These are phyloP conservation scores for Lacerta bilineata DNA, from an alignment of 2,797 vertebrate genomes.

Conservation along the genomic window DNA sequence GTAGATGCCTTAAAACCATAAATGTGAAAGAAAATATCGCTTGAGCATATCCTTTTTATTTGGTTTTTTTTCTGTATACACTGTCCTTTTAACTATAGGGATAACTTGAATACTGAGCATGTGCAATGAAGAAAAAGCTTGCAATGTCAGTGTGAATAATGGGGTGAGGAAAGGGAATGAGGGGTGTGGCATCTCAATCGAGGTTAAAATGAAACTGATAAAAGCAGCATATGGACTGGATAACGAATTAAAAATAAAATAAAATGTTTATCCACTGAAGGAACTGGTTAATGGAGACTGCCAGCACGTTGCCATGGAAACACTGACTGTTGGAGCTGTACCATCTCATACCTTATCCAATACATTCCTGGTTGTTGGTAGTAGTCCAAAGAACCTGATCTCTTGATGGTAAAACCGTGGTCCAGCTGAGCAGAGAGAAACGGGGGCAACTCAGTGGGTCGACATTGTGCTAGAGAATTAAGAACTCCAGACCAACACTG, in stretches of 20 bases:
- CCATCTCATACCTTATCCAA: conserved; percentile 98
- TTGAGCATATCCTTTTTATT: conserved; percentile 71
- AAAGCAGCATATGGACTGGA: conserved; percentile 87
- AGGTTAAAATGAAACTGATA: conserved; percentile 86
- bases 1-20: conserved; percentile 73
- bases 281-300: conserved; percentile 91
- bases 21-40: conserved; percentile 58
- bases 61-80: conserved; percentile 73
- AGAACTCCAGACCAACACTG: conserved; percentile 82
- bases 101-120: conserved; percentile 78
- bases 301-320: conserved; percentile 96
- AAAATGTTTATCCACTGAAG: conserved; percentile 87
- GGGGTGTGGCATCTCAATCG: conserved; percentile 85
- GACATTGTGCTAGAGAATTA: conserved; percentile 83
- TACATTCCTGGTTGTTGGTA: conserved; percentile 96
- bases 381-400: conserved; percentile 98
- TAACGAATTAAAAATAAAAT: conserved; percentile 82
- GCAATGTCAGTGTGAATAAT: conserved; percentile 85
- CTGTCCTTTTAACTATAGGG: conserved; percentile 84
- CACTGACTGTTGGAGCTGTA: conserved; percentile 88
- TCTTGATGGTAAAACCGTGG: conserved; percentile 98
- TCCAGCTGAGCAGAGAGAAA: conserved; percentile 97
- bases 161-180: conserved; percentile 84
- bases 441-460: conserved; percentile 92
- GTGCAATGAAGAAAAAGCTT: conserved; percentile 85